A percentile compares a stretch with the other conserved stretches of the same genome.
Conservation (phyloP, 2,888 invertebrate species). For the Carpatolechia fugitivella region DNA sequence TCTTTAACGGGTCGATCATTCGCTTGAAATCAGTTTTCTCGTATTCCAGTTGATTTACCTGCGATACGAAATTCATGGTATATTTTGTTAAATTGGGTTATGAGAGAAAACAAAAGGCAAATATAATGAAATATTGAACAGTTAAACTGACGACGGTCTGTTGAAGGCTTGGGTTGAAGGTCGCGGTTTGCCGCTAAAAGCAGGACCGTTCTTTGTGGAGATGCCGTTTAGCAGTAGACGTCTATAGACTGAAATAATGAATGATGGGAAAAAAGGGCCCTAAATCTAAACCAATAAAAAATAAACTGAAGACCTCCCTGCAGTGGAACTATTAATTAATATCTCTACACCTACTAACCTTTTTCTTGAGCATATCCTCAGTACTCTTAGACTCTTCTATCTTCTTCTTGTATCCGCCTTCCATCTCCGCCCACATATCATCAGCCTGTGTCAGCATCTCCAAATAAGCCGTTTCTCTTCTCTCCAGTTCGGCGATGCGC, state of each 20-base stretch:
- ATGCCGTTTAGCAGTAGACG: too few relatives aligned
- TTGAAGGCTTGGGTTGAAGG: too few relatives aligned
- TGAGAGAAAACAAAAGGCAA: too few relatives aligned
- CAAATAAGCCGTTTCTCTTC: slow-evolving; percentile 83
- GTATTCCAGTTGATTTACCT: slow-evolving; percentile 58
- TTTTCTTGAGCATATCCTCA: slow-evolving; percentile 71
- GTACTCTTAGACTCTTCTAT: slow-evolving; percentile 71
- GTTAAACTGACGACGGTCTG: too few relatives aligned
- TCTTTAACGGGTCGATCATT: slow-evolving; percentile 71
- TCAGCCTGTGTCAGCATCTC: slow-evolving; percentile 86
- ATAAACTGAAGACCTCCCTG: too few relatives aligned
- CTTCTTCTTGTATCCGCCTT: slow-evolving; percentile 80
- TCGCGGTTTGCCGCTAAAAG: too few relatives aligned
- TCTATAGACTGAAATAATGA: too few relatives aligned
- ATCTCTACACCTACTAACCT: slow-evolving; percentile 55
- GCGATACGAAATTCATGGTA: background rate
- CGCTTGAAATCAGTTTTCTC: slow-evolving; percentile 75
- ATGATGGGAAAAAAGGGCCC: too few relatives aligned
- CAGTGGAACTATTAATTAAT: too few relatives aligned
- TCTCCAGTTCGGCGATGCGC: slow-evolving; percentile 81
- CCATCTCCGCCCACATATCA: slow-evolving; percentile 85
- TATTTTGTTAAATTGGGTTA: background rate
- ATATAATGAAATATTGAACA: too few relatives aligned
- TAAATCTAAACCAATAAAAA: too few relatives aligned
- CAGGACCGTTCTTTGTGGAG: too few relatives aligned